A percentile compares a stretch with the other conserved stretches of the same genome.
These are phyloP conservation scores for Aythya baeri DNA, from an alignment of 2,113 vertebrate genomes.

Conservation along the genomic window DNA sequence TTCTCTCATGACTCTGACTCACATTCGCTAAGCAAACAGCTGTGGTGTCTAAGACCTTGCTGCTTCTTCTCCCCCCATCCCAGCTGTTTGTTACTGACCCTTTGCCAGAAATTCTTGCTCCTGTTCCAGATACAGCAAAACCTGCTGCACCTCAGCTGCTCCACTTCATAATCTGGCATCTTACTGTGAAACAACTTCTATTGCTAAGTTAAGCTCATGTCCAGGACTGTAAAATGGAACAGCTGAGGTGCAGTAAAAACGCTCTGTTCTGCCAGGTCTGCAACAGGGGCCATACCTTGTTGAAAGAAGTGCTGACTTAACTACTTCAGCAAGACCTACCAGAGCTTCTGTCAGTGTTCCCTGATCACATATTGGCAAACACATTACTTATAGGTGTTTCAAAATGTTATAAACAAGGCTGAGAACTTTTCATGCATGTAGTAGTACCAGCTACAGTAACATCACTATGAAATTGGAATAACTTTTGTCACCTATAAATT, in stretches of 20 bases:
- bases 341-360: neutral
- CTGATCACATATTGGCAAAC: neutral
- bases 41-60: constrained; percentile 41
- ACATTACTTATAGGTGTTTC: neutral
- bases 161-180: constrained; percentile 18
- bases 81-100: constrained; percentile 63
- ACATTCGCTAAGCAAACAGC: constrained; percentile 48
- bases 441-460: neutral
- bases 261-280: neutral
- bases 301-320: neutral
- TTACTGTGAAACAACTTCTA: constrained; percentile 41
- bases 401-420: neutral
- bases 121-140: constrained; percentile 64
- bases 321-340: neutral
- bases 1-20: neutral
- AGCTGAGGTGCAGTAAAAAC: constrained; percentile 40
- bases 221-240: constrained; percentile 21
- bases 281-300: neutral
- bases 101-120: constrained; percentile 68
- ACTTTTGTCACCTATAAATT: neutral
- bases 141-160: constrained; percentile 67
- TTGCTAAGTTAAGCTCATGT: constrained; percentile 9
- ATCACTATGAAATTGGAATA: neutral
- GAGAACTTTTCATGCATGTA: neutral
- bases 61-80: constrained; percentile 31